Evolutionary conservation across 1,140 invertebrate species (phyloP).

Genomic region (Drosophila arawakana): DNA sequence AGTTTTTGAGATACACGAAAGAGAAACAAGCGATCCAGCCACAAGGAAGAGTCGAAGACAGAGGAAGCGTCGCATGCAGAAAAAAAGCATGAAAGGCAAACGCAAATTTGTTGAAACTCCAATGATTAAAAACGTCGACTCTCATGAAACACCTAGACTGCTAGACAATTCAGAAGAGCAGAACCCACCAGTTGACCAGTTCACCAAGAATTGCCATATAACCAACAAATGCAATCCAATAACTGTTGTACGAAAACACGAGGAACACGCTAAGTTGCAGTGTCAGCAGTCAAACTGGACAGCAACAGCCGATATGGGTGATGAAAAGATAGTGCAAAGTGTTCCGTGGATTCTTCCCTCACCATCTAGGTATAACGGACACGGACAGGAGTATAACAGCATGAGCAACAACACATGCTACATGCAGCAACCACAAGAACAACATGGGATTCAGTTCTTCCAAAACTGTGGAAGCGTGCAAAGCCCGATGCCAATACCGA

Average conservation of each 20-base stretch:
- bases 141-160: neutral
- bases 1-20: neutral
- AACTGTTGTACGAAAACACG: neutral
- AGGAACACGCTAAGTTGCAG: neutral
- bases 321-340: neutral
- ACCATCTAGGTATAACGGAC: neutral
- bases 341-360: neutral
- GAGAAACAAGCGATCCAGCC: too few relatives aligned
- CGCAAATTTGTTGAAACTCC: neutral
- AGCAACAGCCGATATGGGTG: neutral
- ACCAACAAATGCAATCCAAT: too few relatives aligned
- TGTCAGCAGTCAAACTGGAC: neutral
- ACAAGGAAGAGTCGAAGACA: neutral
- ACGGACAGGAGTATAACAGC: neutral
- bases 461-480: neutral
- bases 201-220: too few relatives aligned
- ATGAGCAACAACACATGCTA: neutral
- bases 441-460: neutral
- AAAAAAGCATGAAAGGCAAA: neutral
- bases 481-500: neutral
- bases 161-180: neutral
- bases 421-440: neutral
- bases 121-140: neutral
- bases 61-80: neutral
- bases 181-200: neutral